Evolutionary conservation across 2,888 invertebrate genomes (phyloP).

Genomic region (Leptinotarsa rubiginosa): DNA sequence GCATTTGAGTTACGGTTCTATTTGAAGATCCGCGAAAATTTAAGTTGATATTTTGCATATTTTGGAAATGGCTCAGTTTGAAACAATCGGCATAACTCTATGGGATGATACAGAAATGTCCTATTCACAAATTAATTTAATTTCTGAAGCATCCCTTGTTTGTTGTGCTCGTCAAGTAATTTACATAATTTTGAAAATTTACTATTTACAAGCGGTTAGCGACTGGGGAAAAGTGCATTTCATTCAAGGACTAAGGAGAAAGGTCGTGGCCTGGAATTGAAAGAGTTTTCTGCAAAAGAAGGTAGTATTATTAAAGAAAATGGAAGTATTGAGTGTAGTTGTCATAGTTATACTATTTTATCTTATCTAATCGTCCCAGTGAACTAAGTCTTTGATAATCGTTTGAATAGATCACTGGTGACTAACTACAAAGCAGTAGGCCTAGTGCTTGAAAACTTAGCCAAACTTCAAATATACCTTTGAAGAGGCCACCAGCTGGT

Average conservation of each 20-base stretch:
- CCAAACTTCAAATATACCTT: slow-evolving; percentile 60
- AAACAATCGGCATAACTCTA: no score
- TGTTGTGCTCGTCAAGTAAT: background rate
- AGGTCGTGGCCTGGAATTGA: slow-evolving; percentile 73
- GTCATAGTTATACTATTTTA: slow-evolving; percentile 55
- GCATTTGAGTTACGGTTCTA: background rate
- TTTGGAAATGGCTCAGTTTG: no score
- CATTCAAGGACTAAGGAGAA: slow-evolving; percentile 71
- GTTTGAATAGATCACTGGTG: background rate
- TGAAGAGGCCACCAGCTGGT: slow-evolving; percentile 62
- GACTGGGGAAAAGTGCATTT: slow-evolving; percentile 43
- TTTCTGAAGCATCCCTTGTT: no score
- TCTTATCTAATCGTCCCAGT: background rate
- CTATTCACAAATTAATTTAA: no score
- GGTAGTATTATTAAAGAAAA: slow-evolving; percentile 12
- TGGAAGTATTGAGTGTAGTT: background rate
- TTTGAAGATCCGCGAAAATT: background rate
- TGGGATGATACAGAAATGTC: no score
- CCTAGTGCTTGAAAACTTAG: background rate
- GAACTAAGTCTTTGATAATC: no score
- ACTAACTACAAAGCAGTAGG: background rate
- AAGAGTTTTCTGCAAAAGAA: slow-evolving; percentile 68
- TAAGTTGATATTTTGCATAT: no score
- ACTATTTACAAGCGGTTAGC: slow-evolving; percentile 43
- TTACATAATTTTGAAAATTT: background rate